These are phyloP conservation scores for Halyomorpha halys DNA, from an alignment of 1,140 invertebrate species.

Conservation along the genomic window DNA sequence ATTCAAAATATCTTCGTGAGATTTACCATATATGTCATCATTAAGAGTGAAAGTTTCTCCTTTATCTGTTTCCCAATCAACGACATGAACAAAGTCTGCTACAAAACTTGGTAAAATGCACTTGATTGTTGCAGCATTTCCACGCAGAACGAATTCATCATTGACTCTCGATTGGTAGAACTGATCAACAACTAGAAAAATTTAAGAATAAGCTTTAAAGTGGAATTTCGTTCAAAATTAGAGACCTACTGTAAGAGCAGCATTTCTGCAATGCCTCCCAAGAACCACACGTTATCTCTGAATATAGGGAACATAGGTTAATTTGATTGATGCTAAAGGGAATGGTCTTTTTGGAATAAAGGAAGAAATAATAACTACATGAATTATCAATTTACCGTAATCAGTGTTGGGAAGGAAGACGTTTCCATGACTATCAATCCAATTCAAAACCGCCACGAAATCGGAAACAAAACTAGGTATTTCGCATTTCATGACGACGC, in stretches of 20 bases:
- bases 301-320: too few relatives aligned
- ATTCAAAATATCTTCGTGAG: background rate
- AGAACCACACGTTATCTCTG: too few relatives aligned
- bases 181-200: slow-evolving; percentile 66
- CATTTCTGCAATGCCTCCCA: background rate
- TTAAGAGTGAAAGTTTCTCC: slow-evolving; percentile 33
- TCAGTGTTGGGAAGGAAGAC: slow-evolving; percentile 15
- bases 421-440: slow-evolving; percentile 41
- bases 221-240: too few relatives aligned
- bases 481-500: slow-evolving; percentile 77
- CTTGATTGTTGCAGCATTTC: slow-evolving; percentile 75
- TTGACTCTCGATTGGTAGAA: slow-evolving; percentile 76
- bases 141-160: slow-evolving; percentile 76
- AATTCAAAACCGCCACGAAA: slow-evolving; percentile 72
- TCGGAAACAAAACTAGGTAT: slow-evolving; percentile 79
- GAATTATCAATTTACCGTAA: slow-evolving; percentile 18
- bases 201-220: background rate
- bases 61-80: slow-evolving; percentile 71
- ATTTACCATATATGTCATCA: background rate
- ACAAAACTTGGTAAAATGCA: slow-evolving; percentile 83
- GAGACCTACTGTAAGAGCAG: background rate
- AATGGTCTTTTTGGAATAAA: too few relatives aligned
- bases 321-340: too few relatives aligned
- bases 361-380: too few relatives aligned
- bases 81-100: slow-evolving; percentile 74